phyloP scores from a whole-genome alignment of 2,113 vertebrate species.

The Dicentrarchus labrax region DNA sequence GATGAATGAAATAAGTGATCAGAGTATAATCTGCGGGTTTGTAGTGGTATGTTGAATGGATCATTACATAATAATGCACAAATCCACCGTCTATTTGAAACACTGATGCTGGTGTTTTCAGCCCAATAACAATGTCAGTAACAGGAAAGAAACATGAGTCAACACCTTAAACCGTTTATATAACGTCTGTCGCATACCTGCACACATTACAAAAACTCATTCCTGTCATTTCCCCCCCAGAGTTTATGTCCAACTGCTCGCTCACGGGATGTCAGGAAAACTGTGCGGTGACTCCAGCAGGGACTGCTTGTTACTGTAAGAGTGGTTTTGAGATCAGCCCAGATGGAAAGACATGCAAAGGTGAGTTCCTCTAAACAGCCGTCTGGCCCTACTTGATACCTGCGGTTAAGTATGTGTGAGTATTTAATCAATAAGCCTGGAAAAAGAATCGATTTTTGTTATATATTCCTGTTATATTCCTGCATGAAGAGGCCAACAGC shows the following conservation, averaged over 20 bases:
- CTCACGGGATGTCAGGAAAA: constrained; percentile 88
- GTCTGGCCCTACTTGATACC: neutral
- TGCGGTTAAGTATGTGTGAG: neutral
- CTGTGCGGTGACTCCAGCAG: constrained; percentile 88
- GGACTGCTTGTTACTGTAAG: constrained; percentile 93
- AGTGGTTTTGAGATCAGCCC: constrained; percentile 90
- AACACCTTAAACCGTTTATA: constrained; percentile 5
- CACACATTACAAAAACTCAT: neutral
- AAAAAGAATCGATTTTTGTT: neutral
- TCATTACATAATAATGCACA: constrained; percentile 38
- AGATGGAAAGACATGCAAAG: constrained; percentile 93
- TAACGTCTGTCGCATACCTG: neutral
- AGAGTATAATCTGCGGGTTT: constrained; percentile 36
- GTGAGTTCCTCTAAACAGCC: constrained; percentile 75
- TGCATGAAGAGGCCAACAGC: neutral
- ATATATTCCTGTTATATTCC: neutral
- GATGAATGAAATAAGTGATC: constrained; percentile 30
- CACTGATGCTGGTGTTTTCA: constrained; percentile 12
- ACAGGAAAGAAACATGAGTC: neutral
- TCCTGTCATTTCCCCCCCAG: constrained; percentile 72
- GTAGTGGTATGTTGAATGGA: constrained; percentile 3
- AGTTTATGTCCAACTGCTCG: constrained; percentile 89
- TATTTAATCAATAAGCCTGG: neutral
- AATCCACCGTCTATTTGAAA: neutral
- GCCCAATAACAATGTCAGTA: neutral